phyloP scores from a whole-genome alignment of 2,797 vertebrate genomes.

The Pyrocephalus nanus region DNA sequence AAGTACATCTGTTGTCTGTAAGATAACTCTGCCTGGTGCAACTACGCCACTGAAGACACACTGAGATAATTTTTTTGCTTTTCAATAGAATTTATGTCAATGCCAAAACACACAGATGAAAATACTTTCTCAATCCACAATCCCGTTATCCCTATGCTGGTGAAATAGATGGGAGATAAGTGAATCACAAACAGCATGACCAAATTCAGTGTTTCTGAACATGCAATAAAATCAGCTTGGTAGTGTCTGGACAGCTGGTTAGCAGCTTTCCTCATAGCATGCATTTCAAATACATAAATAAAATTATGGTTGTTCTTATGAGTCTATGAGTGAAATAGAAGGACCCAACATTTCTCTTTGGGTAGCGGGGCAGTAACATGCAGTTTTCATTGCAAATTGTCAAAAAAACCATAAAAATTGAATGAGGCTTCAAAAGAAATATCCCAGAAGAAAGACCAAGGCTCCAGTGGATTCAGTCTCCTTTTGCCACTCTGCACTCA shows the following conservation, averaged over 20 bases:
- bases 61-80: not conserved
- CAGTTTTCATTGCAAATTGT: not conserved
- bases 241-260: not conserved
- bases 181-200: not conserved
- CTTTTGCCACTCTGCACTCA: not conserved
- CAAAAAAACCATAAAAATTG: not conserved
- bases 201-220: not conserved
- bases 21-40: not conserved
- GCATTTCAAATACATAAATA: not conserved
- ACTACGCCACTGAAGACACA: not conserved
- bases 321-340: not conserved
- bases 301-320: not conserved
- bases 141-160: not conserved
- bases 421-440: not conserved
- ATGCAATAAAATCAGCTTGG: not conserved
- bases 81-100: not conserved
- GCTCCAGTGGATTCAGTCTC: not conserved
- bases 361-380: not conserved
- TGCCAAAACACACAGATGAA: not conserved
- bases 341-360: not conserved
- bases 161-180: not conserved
- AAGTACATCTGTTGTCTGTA: not conserved
- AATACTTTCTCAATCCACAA: not conserved
- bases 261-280: not conserved
- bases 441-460: not conserved